These are phyloP conservation scores for Damaliscus lunatus DNA, from an alignment of 2,113 vertebrate species.

Conservation along the genomic window DNA sequence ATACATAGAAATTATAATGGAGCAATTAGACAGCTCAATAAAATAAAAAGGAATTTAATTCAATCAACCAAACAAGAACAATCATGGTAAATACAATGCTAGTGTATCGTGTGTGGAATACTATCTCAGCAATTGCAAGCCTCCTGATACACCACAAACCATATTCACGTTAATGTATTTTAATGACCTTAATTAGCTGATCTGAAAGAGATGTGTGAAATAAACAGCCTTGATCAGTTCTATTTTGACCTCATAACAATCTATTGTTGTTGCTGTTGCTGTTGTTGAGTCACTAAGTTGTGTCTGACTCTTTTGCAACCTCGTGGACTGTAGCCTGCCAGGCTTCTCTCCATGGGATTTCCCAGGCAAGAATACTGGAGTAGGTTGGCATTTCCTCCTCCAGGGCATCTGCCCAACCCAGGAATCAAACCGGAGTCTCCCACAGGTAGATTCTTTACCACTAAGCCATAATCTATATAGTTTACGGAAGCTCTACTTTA, in stretches of 20 bases:
- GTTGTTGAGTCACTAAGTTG: neutral
- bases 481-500: neutral
- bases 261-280: neutral
- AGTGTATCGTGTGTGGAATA: neutral
- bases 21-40: constrained; percentile 22
- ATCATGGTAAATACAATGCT: neutral
- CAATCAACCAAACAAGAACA: neutral
- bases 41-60: constrained; percentile 33
- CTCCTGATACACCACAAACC: neutral
- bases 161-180: neutral
- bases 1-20: constrained; percentile 15
- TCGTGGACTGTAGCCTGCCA: neutral
- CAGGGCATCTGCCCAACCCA: neutral
- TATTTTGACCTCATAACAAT: neutral
- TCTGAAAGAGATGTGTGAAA: neutral
- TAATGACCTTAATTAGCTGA: neutral
- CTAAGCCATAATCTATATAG: neutral
- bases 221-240: neutral
- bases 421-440: neutral
- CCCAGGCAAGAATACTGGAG: neutral
- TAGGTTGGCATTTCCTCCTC: neutral
- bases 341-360: neutral
- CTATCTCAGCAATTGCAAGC: neutral
- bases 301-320: neutral
- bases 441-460: neutral